Evolutionary conservation across 2,797 vertebrate genomes (phyloP).

Genomic region (Parauchenoglanis ngamensis): DNA sequence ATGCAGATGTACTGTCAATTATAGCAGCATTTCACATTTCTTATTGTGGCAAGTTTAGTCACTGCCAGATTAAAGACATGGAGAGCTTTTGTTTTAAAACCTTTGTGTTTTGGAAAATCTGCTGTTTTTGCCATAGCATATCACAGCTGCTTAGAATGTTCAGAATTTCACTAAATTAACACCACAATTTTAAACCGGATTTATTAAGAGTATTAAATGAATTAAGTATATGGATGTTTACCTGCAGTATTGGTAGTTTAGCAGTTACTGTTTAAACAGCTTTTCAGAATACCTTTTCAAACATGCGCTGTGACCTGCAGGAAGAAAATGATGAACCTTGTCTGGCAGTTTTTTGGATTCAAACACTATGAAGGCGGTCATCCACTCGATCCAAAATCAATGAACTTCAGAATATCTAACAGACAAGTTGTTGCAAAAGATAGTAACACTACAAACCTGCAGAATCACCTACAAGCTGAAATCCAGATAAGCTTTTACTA

Average conservation of each 20-base stretch:
- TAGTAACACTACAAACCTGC: background rate
- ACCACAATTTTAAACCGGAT: background rate
- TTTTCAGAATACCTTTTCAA: background rate
- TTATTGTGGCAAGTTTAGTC: background rate
- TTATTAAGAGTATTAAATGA: background rate
- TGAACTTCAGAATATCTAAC: background rate
- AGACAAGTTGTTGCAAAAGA: background rate
- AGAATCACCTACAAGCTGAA: background rate
- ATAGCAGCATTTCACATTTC: background rate
- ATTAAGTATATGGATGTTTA: background rate
- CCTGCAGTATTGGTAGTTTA: background rate
- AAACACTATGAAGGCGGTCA: background rate
- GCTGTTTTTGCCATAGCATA: background rate
- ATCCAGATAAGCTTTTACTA: background rate
- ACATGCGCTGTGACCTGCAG: background rate
- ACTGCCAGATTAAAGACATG: constrained; percentile 7
- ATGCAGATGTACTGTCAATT: background rate
- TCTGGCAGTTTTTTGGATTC: background rate
- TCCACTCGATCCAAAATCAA: background rate
- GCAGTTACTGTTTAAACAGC: background rate
- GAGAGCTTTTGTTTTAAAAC: background rate
- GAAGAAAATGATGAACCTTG: background rate
- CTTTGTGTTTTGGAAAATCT: background rate
- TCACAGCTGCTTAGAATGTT: background rate
- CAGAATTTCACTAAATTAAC: background rate